Percentiles rank a stretch among this genome's conserved stretches.
Evolutionary conservation across 2,113 vertebrate species (phyloP).

Genomic region (Phyllostomus hastatus): DNA sequence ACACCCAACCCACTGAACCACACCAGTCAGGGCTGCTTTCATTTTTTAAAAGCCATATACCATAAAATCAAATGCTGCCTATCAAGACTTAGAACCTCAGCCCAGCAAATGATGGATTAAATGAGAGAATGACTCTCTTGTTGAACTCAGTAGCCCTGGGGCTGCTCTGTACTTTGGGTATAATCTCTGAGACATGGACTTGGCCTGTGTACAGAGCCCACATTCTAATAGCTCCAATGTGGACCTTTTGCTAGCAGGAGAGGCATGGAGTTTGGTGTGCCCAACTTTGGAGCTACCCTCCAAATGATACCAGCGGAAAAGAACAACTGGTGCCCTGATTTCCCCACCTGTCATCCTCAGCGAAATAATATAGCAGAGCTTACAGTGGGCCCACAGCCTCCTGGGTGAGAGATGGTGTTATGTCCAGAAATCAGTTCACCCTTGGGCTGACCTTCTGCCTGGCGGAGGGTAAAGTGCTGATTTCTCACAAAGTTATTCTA

Average conservation of each 20-base stretch:
- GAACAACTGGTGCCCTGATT: constrained; percentile 76
- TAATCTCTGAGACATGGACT: constrained; percentile 37
- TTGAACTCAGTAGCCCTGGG: not conserved
- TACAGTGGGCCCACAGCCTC: constrained; percentile 32
- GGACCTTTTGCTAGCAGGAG: constrained; percentile 54
- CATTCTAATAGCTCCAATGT: constrained; percentile 54
- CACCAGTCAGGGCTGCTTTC: not conserved
- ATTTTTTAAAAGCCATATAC: not conserved
- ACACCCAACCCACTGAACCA: too few relatives aligned
- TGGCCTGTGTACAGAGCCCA: constrained; percentile 52
- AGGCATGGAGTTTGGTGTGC: constrained; percentile 64
- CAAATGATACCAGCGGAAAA: constrained; percentile 72
- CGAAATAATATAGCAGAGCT: constrained; percentile 66
- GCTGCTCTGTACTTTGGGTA: not conserved
- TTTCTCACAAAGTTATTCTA: constrained; percentile 60
- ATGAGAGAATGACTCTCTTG: not conserved
- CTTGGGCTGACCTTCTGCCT: constrained; percentile 64
- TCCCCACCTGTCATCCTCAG: constrained; percentile 70
- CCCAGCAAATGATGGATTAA: not conserved
- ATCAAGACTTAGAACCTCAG: not conserved
- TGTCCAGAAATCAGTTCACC: constrained; percentile 63
- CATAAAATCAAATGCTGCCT: constrained; percentile 23
- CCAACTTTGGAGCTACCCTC: constrained; percentile 68
- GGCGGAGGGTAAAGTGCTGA: constrained; percentile 48
- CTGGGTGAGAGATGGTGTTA: constrained; percentile 64